A percentile compares a stretch with the other conserved stretches of the same genome.
phyloP scores from a whole-genome alignment of 2,888 invertebrate genomes.

The Drosophila lutescens region DNA sequence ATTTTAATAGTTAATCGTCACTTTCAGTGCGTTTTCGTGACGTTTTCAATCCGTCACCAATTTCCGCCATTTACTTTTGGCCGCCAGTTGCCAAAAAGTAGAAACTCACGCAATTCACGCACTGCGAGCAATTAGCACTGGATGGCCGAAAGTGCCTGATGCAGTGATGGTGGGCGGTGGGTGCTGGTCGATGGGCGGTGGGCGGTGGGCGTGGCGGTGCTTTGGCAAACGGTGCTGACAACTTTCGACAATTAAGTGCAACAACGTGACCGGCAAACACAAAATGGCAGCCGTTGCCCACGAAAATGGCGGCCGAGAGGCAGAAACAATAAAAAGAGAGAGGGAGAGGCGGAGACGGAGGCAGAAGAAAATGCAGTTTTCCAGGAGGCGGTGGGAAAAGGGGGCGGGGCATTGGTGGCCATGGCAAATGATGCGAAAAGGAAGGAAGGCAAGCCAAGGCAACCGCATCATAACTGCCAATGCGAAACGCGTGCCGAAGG shows the following conservation, averaged over 20 bases:
- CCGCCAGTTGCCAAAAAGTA: not conserved
- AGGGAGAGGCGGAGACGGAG: too few relatives aligned
- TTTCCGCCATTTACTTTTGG: slow-evolving; percentile 40
- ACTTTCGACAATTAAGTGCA: slow-evolving; percentile 76
- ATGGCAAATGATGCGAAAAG: slow-evolving; percentile 11
- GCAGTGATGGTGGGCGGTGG: slow-evolving; percentile 1
- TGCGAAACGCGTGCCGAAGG: slow-evolving; percentile 22
- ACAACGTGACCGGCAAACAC: slow-evolving; percentile 70
- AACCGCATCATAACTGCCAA: slow-evolving; percentile 43
- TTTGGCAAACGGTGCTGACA: slow-evolving; percentile 51
- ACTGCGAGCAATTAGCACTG: slow-evolving; percentile 46
- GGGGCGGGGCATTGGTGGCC: slow-evolving; percentile 1
- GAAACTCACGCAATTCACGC: slow-evolving; percentile 46
- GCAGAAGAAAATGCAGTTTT: slow-evolving; percentile 24
- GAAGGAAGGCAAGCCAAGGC: slow-evolving; percentile 21
- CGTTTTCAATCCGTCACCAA: slow-evolving; percentile 3
- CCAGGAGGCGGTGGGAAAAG: not conserved
- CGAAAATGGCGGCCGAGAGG: slow-evolving; percentile 30
- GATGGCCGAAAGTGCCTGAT: slow-evolving; percentile 25
- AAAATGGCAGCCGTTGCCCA: slow-evolving; percentile 35
- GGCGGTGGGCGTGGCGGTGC: slow-evolving; percentile 13
- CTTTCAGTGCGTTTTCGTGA: not conserved
- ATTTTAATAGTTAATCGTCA: too few relatives aligned
- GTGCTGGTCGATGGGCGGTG: not conserved
- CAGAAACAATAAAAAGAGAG: slow-evolving; percentile 11